Evolutionary conservation across 2,888 invertebrate genomes (phyloP).

Genomic region (Julus scanicus): DNA sequence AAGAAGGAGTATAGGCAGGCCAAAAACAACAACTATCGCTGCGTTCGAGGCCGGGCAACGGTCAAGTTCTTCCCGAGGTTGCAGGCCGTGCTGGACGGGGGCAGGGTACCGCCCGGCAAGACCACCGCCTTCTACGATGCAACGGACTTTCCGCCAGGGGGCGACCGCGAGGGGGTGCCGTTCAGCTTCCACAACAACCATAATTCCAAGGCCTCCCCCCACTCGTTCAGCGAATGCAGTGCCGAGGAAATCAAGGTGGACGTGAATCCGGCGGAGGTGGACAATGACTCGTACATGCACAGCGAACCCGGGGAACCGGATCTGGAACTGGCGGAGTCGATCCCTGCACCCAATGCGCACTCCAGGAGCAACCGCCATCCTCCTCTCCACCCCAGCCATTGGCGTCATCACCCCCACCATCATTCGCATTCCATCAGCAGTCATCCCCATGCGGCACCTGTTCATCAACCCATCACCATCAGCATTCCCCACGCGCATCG

Average conservation of each 20-base stretch:
- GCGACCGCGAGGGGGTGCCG: background rate
- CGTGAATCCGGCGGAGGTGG: constrained; percentile 55
- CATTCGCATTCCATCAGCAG: constrained; percentile 7
- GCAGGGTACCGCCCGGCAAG: background rate
- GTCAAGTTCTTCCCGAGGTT: constrained; percentile 56
- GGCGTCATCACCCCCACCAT: constrained; percentile 47
- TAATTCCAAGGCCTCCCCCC: constrained; percentile 49
- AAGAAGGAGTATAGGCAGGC: constrained; percentile 56
- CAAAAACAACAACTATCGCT: constrained; percentile 56
- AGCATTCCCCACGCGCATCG: constrained; percentile 52
- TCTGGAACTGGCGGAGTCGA: background rate
- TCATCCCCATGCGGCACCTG: background rate
- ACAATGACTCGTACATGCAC: constrained; percentile 51
- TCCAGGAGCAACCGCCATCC: background rate
- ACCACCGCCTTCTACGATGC: constrained; percentile 38
- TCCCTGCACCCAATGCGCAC: background rate
- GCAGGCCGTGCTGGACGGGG: constrained; percentile 55
- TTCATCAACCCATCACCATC: constrained; percentile 48
- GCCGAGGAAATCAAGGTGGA: constrained; percentile 56
- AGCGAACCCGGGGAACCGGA: constrained; percentile 37
- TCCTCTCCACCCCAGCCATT: background rate
- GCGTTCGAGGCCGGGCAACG: constrained; percentile 56
- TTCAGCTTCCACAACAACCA: background rate
- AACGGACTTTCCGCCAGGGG: background rate
- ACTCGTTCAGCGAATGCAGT: constrained; percentile 50